Evolutionary conservation across 2,888 invertebrate species (phyloP), one percentile per base, ranked within the genome.

Genomic region (Dendrolimus pini): DNA sequence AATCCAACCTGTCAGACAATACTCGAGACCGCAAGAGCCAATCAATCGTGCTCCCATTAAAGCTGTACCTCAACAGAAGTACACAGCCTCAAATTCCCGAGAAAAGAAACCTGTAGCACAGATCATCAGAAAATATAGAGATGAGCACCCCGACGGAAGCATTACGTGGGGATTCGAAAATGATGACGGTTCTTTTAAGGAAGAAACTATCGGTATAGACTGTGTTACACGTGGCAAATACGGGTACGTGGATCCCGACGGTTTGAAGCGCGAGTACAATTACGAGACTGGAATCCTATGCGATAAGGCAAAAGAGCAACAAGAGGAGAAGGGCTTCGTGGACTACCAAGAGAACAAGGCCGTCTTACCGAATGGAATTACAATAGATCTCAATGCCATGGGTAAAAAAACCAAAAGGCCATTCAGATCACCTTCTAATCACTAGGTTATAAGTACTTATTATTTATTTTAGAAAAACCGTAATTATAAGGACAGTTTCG

Each of bases 111-210:
- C 95, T 0, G 95, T 95, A 0, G 94, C 95, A 41, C 95, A 95
- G 81, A 94, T 93, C 62, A 85, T 93, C 64, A 90, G 93, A 58
- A 93, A 93, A 75, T 96, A 93, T 86, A 93, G 95, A 57, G 96
- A 96, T 54, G 96, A 96, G 78, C 95, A 96, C 72, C 91, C 93
- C 41, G 95, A 95, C 68, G 96, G 96, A 53, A 96, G 95, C 75
- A 96, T 96, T 69, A 95, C 95, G 0, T 96, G 96, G 96, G 96
- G 96, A 56, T 96, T 95, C 74, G 96, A 96, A 81, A 96, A 96
- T 77, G 96, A 96, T 69, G 96, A 96, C 72, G 96, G 96, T 30
- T 94, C 95, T 1, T 96, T 95, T 82, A 96, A 96, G 77, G 96
- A 96, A 77, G 96, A 96, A 86, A 92, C 93, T 9, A 95, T 96